Conservation (phyloP, 2,888 invertebrate genomes). For the Phengaris arion region DNA sequence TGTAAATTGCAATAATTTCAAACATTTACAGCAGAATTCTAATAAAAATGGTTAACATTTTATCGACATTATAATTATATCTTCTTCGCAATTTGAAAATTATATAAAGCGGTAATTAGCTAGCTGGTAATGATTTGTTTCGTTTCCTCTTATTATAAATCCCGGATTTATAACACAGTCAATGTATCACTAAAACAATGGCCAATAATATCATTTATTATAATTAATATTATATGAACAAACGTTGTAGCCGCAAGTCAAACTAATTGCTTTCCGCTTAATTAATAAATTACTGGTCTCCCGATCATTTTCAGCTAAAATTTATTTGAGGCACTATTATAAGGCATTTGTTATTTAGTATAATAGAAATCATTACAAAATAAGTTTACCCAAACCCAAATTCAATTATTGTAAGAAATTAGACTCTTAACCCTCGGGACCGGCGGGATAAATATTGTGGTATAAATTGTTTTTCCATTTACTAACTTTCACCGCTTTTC, state of each 20-base stretch:
- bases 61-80: background rate
- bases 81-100: background rate
- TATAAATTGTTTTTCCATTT: background rate
- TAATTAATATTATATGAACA: slow-evolving; percentile 21
- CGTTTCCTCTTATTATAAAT: background rate
- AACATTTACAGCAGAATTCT: too few relatives aligned
- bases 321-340: background rate
- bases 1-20: too few relatives aligned
- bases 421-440: background rate
- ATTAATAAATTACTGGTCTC: slow-evolving; percentile 21
- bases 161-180: background rate
- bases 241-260: slow-evolving; percentile 21
- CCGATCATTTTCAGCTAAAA: slow-evolving; percentile 11
- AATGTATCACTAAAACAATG: slow-evolving; percentile 17
- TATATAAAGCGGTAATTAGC: slow-evolving; percentile 1
- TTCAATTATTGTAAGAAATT: slow-evolving; percentile 16
- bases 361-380: slow-evolving; percentile 17
- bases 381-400: slow-evolving; percentile 1
- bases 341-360: background rate
- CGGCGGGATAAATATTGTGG: slow-evolving; percentile 9
- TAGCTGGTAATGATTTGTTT: slow-evolving; percentile 5
- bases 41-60: background rate
- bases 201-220: background rate
- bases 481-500: background rate
- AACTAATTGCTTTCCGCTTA: slow-evolving; percentile 5